Base-by-base conservation (phyloP, 30 jellyfish, hydroid and myxozoan genomes). In the Chironex yamaguchii region DNA sequence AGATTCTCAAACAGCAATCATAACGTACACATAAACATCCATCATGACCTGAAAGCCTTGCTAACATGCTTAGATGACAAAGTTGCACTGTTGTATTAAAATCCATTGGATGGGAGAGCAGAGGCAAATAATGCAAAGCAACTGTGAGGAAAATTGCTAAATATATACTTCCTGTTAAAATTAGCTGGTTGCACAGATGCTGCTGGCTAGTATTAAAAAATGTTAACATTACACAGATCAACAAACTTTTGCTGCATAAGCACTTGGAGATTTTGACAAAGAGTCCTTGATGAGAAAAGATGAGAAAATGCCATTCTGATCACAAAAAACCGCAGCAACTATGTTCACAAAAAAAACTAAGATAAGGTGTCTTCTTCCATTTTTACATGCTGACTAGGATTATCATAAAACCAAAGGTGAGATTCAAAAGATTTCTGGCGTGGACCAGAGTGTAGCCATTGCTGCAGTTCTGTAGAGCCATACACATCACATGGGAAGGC, bases 311-410 rank as follows among this genome's bases (percentile, higher is more conserved):
- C 79, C 77, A 49, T 52, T 36, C 86, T 34, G 77, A 72, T 48
- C 86, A 72, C 86, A 72, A 72, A 74, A n/a, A 72, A 14, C 21
- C 26, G 86, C 86, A 72, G 86, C 86, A 72, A 35, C n/a, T 72
- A 72, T 49, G 86, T 72, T 24, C n/a, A n/a, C n/a, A 63, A 75
- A 75, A n/a, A 75, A 49, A 50, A 76, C 87, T 28, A 69, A 69
- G 71, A 32, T 27, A 69, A 26, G 82, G 82, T 69, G 82, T 69
- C 82, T 69, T 32, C 36, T 69, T 69, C 82, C 72, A 4, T 17
- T 75, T 72, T 42, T 72, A 29, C 74, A 34, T 69, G 83, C 87
- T 2, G 78, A 75, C 54, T 62, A 28, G 53, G 78, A 4, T 0
- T 50, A 74, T 31, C 35, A 27, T 12, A 27, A 75, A 32, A 75